Evolutionary conservation across 2,888 invertebrate genomes (phyloP).

Genomic region (Arenicola marina): DNA sequence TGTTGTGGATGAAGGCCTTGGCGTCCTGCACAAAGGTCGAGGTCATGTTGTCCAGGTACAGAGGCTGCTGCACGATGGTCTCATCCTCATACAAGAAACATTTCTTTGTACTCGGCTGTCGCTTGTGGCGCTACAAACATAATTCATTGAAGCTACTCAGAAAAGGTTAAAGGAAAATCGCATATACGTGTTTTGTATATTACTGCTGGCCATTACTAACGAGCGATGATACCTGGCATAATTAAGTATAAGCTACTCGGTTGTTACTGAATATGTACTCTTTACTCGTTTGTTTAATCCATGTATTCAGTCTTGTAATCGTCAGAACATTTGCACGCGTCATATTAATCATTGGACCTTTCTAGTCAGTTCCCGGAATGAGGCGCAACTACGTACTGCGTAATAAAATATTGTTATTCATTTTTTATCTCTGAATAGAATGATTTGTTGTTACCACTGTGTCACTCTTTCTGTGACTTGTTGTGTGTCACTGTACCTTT

Average conservation of each 20-base stretch:
- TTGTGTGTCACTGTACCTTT: slow-evolving; percentile 8
- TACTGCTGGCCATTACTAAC: too few relatives aligned
- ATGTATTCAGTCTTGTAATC: neutral
- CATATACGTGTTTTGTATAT: too few relatives aligned
- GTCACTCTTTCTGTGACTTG: neutral
- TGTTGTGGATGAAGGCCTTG: slow-evolving; percentile 19
- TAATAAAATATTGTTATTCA: neutral
- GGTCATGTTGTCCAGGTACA: slow-evolving; percentile 14
- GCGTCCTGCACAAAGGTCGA: slow-evolving; percentile 19
- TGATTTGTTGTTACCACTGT: neutral
- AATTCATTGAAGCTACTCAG: too few relatives aligned
- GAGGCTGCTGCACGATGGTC: slow-evolving; percentile 25
- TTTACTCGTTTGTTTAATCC: neutral
- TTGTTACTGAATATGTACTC: neutral
- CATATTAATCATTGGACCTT: too few relatives aligned
- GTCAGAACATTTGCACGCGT: too few relatives aligned
- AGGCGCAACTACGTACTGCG: too few relatives aligned
- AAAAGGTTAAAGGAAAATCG: too few relatives aligned
- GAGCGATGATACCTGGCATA: too few relatives aligned
- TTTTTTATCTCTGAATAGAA: neutral
- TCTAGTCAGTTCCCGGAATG: too few relatives aligned
- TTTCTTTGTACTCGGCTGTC: neutral
- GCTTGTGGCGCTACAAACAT: slow-evolving; percentile 6
- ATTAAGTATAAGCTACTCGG: too few relatives aligned
- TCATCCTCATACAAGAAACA: slow-evolving; percentile 24